Base-by-base conservation (phyloP, 2,888 invertebrate genomes). In the Xestia ashworthii region DNA sequence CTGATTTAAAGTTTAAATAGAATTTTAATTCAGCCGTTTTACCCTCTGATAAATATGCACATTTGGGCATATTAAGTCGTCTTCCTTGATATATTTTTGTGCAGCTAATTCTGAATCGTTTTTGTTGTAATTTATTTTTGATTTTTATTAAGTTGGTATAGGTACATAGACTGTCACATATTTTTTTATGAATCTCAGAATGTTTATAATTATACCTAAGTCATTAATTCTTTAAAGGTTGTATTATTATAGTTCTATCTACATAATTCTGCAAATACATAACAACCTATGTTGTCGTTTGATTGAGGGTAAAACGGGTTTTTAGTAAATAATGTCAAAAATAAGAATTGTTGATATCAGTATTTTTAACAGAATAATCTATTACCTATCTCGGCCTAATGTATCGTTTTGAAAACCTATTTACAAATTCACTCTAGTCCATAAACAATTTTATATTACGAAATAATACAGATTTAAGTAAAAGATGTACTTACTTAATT, bases 1-100 rank as follows among this genome's bases (percentile, higher is more conserved):
- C 91, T 96, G 72, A 94, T 96, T 89, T 96, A 95, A 92, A 76
- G 25, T 46, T 48, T 64, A 72, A 41, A 67, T 83, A 73, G 78
- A 55, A 64, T 69, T 69, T 46, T 71, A 76, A 81, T 70, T 70
- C 65, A 55, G 79, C 74, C 80, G 76, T 81, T 82, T 84, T 76
- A 62, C 78, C 80, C 73, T 86, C 73, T 71, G 14, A 66, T 66
- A 53, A 22, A 5, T 68, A 68, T 64, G 60, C 80, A 83, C 44
- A 16, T 46, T 71, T 64, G 11, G 66, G 25, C 67, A 32, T n/a
- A 19, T 32, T 44, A 38, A 16, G 19, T 65, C 65, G 16, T 48
- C 32, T 65, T 66, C n/a, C n/a, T 69, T 22, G 19, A 16, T 48
- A 16, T 48, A 5, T 62, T 38, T 65, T 38, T 22, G 6, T 32